These are phyloP conservation scores for Drosophila lacteicornis DNA, from an alignment of 1,140 invertebrate species.

Conservation along the genomic window DNA sequence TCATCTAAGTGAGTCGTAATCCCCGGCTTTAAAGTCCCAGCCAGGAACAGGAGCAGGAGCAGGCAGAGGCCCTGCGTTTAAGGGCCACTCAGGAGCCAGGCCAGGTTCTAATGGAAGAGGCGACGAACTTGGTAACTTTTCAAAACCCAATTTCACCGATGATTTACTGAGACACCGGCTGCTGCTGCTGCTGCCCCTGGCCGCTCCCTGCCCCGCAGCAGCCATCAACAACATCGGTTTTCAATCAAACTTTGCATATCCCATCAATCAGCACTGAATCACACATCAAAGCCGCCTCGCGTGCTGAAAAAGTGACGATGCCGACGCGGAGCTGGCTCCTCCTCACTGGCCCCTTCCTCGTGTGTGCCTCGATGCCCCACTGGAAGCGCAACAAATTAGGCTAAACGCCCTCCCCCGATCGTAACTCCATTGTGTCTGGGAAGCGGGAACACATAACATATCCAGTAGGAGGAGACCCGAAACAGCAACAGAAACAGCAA, in stretches of 20 bases:
- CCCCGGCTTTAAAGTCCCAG: background rate
- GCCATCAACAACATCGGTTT: constrained; percentile 47
- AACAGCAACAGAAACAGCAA: background rate
- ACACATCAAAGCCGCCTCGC: constrained; percentile 67
- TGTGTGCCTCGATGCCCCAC: constrained; percentile 2
- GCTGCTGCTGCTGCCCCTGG: constrained; percentile 1
- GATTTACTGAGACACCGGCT: constrained; percentile 55
- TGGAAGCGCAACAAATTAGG: constrained; percentile 67
- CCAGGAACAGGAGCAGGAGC: background rate
- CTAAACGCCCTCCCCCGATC: constrained; percentile 43
- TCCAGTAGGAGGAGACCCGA: background rate
- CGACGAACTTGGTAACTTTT: constrained; percentile 22
- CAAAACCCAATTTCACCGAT: constrained; percentile 58
- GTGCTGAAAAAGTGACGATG: constrained; percentile 54
- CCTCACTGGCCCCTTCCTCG: no score
- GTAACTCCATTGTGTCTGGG: constrained; percentile 9
- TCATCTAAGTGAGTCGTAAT: constrained; percentile 38
- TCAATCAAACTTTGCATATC: constrained; percentile 77
- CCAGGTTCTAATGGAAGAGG: no score
- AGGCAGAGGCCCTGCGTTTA: background rate
- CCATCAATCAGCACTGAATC: constrained; percentile 67
- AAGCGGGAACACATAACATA: background rate
- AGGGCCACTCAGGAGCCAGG: background rate
- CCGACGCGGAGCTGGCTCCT: constrained; percentile 36
- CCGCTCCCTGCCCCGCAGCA: background rate